Evolutionary conservation across 2,888 invertebrate species (phyloP).

Genomic region (Mesorhabditis belari): DNA sequence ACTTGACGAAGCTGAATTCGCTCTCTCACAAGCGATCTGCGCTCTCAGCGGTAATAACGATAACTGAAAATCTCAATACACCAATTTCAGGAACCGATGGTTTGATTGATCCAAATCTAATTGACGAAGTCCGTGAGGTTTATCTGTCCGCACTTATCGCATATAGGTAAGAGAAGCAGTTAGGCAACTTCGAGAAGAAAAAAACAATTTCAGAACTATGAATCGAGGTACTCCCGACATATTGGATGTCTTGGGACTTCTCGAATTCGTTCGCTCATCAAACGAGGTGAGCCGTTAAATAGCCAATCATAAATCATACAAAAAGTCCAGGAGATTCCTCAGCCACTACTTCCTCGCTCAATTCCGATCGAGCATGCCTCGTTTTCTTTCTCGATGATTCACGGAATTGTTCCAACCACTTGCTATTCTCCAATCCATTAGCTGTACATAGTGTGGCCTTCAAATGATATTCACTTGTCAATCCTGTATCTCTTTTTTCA

Average conservation of each 20-base stretch:
- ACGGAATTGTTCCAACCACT: too few species aligned
- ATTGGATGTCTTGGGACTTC: neutral
- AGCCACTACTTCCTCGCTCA: neutral
- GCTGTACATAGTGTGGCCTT: neutral
- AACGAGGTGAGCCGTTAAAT: neutral
- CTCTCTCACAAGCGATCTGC: neutral
- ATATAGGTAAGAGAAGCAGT: neutral
- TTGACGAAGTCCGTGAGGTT: neutral
- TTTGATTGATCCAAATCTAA: neutral
- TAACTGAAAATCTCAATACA: neutral
- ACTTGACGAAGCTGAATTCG: neutral
- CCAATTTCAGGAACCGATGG: neutral
- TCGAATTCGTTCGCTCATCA: neutral
- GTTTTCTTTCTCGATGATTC: neutral
- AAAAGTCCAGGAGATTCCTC: neutral
- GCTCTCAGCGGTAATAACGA: neutral
- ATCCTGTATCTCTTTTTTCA: too few species aligned
- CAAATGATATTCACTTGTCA: too few species aligned
- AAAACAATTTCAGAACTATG: neutral
- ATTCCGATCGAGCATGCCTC: neutral
- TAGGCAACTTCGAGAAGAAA: neutral
- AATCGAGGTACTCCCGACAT: neutral
- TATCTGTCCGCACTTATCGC: neutral
- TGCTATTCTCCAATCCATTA: neutral
- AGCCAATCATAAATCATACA: neutral